Percentiles rank a stretch among this genome's conserved stretches.
phyloP scores from a whole-genome alignment of 2,888 invertebrate species.

The Scaptomyza polygonia region DNA sequence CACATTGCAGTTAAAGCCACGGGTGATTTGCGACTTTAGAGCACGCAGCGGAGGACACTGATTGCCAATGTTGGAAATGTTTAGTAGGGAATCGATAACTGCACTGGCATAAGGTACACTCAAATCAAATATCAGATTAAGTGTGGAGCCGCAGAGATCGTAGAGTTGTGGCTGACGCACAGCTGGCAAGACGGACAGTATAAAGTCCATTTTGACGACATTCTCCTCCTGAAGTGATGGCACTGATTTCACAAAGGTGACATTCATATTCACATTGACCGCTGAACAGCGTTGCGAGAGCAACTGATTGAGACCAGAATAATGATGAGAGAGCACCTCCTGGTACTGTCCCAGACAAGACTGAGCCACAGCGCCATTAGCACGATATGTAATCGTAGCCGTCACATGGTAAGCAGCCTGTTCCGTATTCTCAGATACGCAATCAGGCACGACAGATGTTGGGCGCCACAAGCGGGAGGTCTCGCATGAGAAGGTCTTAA shows the following conservation, averaged over 20 bases:
- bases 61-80: constrained; percentile 95
- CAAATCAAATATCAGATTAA: constrained; percentile 96
- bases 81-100: constrained; percentile 94
- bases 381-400: constrained; percentile 93
- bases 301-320: constrained; percentile 90
- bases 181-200: constrained; percentile 93
- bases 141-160: constrained; percentile 96
- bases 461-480: constrained; percentile 93
- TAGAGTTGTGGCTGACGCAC: constrained; percentile 96
- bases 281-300: constrained; percentile 96
- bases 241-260: constrained; percentile 93
- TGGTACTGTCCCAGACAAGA: constrained; percentile 94
- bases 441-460: constrained; percentile 95
- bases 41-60: constrained; percentile 96
- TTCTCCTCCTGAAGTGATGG: constrained; percentile 93
- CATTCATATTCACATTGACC: constrained; percentile 97
- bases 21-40: constrained; percentile 91
- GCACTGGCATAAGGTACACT: constrained; percentile 96
- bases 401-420: constrained; percentile 97
- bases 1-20: constrained; percentile 96
- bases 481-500: constrained; percentile 94
- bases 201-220: constrained; percentile 94
- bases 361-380: constrained; percentile 94
- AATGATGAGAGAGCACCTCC: constrained; percentile 92
- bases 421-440: constrained; percentile 97